Evolutionary conservation across 2,113 vertebrate species (phyloP), one percentile per base, ranked within the genome.

Genomic region (Craseonycteris thonglongyai): DNA sequence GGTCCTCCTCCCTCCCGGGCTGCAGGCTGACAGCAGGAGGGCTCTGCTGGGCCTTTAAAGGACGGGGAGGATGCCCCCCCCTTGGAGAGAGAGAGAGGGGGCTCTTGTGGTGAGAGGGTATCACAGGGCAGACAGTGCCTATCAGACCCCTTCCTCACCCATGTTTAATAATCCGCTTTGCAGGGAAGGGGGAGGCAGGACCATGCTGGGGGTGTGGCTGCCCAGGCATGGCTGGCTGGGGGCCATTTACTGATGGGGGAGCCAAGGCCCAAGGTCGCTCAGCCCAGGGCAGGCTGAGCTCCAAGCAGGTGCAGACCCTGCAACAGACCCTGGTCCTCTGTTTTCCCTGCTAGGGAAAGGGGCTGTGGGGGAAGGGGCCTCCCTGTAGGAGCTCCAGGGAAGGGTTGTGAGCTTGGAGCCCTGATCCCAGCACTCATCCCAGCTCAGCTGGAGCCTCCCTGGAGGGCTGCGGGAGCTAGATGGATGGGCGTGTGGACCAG

Each of bases 191-290:
- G 81, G 93, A 89, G 74, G 30, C 26, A 83, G 96, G 79, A 95
- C 93, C 96, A 78, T 33, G 94, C 92, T 96, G 97, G 97, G 97
- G 97, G 97, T 97, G 97, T 97, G 97, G 97, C 97, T 94, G 96
- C 84, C 87, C 69, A 69, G 85, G 92, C 93, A 83, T 79, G 93
- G 93, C 93, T 65, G 59, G 88, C 40, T 72, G 59, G 81, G 89
- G 95, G 93, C 72, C 82, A 35, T 95, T 94, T 88, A 69, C 79
- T 38, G 63, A 47, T 7, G 35, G 51, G 68, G 28, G 47, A 69
- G 83, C 91, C 26, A 63, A 86, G 85, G 86, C 92, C 95, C 96
- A 97, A 97, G 96, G 97, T 97, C 96, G 97, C 90, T 92, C 63
- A 38, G 84, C 54, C 80, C 81, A 28, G 84, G 66, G 76, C 74